Percentiles rank a stretch among this genome's conserved stretches.
Conservation (phyloP, 2,797 vertebrate genomes). For the Dallia pectoralis region DNA sequence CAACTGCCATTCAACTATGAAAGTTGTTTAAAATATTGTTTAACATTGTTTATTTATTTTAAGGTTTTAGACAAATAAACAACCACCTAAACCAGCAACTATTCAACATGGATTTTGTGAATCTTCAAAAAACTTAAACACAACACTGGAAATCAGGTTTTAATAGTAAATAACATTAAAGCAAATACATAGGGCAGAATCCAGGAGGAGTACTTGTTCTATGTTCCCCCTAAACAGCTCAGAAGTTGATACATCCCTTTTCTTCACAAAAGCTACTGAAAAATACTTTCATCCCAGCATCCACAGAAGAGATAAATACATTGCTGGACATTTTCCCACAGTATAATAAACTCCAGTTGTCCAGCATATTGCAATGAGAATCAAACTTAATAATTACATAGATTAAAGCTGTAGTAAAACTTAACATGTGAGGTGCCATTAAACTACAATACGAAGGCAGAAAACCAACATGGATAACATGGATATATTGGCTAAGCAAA, state of each 20-base stretch:
- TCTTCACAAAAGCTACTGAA: not conserved
- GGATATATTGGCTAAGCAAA: not conserved
- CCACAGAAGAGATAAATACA: not conserved
- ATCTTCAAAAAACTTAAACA: slow-evolving; percentile 28
- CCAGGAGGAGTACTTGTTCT: not conserved
- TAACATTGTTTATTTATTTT: slow-evolving; percentile 57
- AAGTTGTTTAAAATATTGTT: slow-evolving; percentile 16
- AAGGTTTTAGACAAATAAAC: slow-evolving; percentile 57
- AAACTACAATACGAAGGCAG: not conserved
- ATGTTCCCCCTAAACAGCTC: not conserved
- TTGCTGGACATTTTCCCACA: not conserved
- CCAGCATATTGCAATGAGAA: slow-evolving; percentile 5
- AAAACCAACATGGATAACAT: not conserved
- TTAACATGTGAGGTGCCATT: slow-evolving; percentile 1
- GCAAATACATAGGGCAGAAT: not conserved
- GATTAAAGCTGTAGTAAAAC: not conserved
- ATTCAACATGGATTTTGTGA: slow-evolving; percentile 35
- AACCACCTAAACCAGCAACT: slow-evolving; percentile 61
- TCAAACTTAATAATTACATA: slow-evolving; percentile 7
- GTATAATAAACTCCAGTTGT: not conserved
- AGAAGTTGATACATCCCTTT: not conserved
- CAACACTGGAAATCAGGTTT: slow-evolving; percentile 16
- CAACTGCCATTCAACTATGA: not conserved
- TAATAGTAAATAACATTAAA: not conserved
- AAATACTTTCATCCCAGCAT: not conserved